These are phyloP conservation scores for Oreotragus oreotragus DNA, from an alignment of 2,113 vertebrate species.

Conservation along the genomic window DNA sequence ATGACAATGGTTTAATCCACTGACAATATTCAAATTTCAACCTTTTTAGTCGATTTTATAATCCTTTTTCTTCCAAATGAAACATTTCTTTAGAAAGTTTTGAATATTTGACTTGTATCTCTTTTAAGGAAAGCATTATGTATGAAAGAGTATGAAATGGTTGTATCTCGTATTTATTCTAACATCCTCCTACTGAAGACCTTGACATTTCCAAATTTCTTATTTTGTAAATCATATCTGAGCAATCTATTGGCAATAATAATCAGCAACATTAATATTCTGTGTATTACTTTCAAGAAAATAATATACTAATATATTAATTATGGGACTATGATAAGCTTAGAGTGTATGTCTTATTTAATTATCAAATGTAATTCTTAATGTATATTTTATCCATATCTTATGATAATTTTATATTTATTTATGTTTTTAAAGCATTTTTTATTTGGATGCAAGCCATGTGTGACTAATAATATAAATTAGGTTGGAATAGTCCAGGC, in stretches of 20 bases:
- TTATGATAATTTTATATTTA: neutral
- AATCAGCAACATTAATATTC: neutral
- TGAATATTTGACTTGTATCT: neutral
- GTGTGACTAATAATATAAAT: neutral
- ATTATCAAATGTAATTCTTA: neutral
- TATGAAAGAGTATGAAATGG: neutral
- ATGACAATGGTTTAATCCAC: neutral
- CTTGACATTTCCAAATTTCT: neutral
- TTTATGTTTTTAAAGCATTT: neutral
- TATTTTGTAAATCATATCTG: neutral
- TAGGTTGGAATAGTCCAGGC: neutral
- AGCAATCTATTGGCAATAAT: neutral
- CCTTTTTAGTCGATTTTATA: neutral
- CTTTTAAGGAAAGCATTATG: neutral
- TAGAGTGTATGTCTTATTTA: neutral
- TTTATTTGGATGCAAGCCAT: neutral
- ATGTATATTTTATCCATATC: neutral
- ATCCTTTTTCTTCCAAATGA: neutral
- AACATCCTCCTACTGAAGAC: neutral
- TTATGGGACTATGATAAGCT: neutral
- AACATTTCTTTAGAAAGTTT: neutral
- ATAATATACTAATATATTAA: neutral
- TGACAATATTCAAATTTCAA: neutral
- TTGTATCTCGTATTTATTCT: neutral
- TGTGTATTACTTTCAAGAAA: neutral